Evolutionary conservation across 2,888 invertebrate species (phyloP), one percentile per base, ranked within the genome.

Genomic region (Balanococcus diminutus): DNA sequence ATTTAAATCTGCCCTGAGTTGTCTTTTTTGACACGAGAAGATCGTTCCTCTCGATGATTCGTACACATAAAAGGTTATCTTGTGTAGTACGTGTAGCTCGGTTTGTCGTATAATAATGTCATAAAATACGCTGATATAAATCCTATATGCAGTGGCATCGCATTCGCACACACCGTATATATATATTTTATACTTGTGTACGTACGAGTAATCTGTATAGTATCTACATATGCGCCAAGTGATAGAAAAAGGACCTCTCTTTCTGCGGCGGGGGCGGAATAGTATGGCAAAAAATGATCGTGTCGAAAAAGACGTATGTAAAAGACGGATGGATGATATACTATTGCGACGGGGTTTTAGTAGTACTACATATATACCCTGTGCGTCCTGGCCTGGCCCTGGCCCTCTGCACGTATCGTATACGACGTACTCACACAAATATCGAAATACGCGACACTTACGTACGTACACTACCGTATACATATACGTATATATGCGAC

Each of bases 271-370:
- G 31, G 32, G 16, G 81, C 81, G 46, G 28, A 22, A 14, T 14
- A 9, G 56, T 61, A 14, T 79, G 31, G 79, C 42, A 81, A 82
- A 56, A 82, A 82, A 82, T 51, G 82, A 84, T 85, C 85, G 39
- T 85, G 85, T 85, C 85, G 85, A 85, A 85, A 85, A 85, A 79
- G 85, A 85, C 85, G 75, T 85, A 85, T 79, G 85, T 85, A 85
- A 85, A 85, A 72, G 85, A 85, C 75, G 85, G 85, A 85, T 51
- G 79, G 79, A 85, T 85, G 85, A 85, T 84, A 36, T 36, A 61
- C 39, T 85, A 85, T 46, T 25, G 56, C 82, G 51, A 51, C 46
- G 85, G 79, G 85, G 46, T 75, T 75, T 85, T 85, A 85, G 56
- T 56, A 9, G n/a, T n/a, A n/a, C n/a, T n/a, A n/a, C n/a, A n/a